phyloP scores from a whole-genome alignment of 2,797 vertebrate species.

The Corythornis leucogaster region DNA sequence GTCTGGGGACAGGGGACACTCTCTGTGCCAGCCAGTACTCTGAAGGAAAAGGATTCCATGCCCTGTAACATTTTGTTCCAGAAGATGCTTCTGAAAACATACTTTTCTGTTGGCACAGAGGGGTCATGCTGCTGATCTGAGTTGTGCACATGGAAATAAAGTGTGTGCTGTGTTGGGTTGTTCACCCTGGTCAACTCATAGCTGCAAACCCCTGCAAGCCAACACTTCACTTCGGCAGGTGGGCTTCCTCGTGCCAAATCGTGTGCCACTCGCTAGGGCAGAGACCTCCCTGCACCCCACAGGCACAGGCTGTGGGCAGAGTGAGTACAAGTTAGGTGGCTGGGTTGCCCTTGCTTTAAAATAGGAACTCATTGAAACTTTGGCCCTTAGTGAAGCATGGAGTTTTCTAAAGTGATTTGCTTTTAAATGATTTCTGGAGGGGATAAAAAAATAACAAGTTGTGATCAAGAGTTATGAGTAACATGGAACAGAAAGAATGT shows the following conservation, averaged over 20 bases:
- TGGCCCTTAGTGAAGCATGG: not conserved
- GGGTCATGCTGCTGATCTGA: not conserved
- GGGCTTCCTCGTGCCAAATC: not conserved
- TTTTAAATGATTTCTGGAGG: not conserved
- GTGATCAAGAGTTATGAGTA: not conserved
- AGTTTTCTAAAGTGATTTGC: not conserved
- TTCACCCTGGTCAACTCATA: not conserved
- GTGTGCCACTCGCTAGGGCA: rapidly evolving
- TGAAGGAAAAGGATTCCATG: not conserved
- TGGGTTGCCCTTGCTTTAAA: not conserved
- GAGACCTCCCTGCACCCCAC: rapidly evolving
- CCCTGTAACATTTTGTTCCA: not conserved
- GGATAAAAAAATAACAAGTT: not conserved
- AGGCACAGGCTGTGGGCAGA: not conserved
- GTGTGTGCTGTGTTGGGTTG: rapidly evolving
- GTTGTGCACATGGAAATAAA: not conserved
- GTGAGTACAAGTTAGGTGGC: rapidly evolving
- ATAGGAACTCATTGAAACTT: not conserved
- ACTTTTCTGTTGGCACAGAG: rapidly evolving
- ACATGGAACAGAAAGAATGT: not conserved
- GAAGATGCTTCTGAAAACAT: not conserved
- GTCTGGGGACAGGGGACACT: not conserved
- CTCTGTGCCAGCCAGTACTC: not conserved
- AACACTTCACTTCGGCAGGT: rapidly evolving
- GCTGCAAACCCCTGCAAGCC: not conserved